Evolutionary conservation across 1,140 invertebrate species (phyloP).

Genomic region (Hyles euphorbiae): DNA sequence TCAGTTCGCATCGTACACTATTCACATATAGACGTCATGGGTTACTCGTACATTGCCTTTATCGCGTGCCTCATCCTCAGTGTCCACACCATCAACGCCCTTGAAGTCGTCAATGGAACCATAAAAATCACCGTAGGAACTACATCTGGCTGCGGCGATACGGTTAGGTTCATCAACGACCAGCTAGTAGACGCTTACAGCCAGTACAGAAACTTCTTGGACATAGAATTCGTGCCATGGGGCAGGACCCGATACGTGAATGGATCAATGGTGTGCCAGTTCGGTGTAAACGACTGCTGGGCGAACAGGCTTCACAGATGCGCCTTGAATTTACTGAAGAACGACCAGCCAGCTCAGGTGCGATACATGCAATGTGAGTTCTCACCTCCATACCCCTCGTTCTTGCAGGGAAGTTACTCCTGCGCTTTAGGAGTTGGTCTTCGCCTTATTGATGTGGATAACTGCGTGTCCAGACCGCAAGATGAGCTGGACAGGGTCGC

Average conservation of each 20-base stretch:
- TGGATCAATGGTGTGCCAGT: slow-evolving; percentile 46
- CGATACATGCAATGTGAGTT: slow-evolving; percentile 64
- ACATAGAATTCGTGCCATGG: slow-evolving; percentile 62
- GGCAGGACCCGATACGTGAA: slow-evolving; percentile 38
- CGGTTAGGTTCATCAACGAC: slow-evolving; percentile 39
- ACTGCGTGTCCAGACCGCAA: slow-evolving; percentile 38
- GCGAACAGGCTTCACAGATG: slow-evolving; percentile 64
- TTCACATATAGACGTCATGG: slow-evolving; percentile 12
- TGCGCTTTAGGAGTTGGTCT: slow-evolving; percentile 41
- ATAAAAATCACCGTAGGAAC: slow-evolving; percentile 52
- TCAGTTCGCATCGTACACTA: slow-evolving; percentile 1
- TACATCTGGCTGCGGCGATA: slow-evolving; percentile 44
- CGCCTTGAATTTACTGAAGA: slow-evolving; percentile 38
- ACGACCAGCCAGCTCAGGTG: slow-evolving; percentile 41
- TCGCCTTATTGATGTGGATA: slow-evolving; percentile 38
- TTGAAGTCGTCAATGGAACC: slow-evolving; percentile 36
- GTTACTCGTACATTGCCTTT: slow-evolving; percentile 1
- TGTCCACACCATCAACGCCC: slow-evolving; percentile 1
- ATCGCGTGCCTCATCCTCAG: slow-evolving; percentile 7
- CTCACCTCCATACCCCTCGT: slow-evolving; percentile 28
- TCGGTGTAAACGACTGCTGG: slow-evolving; percentile 47
- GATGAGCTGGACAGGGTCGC: slow-evolving; percentile 35
- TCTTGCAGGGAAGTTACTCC: slow-evolving; percentile 28
- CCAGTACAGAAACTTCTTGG: slow-evolving; percentile 42
- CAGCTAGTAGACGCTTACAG: slow-evolving; percentile 39